phyloP scores from a whole-genome alignment of 2,113 vertebrate genomes.

The Hoplias malabaricus region DNA sequence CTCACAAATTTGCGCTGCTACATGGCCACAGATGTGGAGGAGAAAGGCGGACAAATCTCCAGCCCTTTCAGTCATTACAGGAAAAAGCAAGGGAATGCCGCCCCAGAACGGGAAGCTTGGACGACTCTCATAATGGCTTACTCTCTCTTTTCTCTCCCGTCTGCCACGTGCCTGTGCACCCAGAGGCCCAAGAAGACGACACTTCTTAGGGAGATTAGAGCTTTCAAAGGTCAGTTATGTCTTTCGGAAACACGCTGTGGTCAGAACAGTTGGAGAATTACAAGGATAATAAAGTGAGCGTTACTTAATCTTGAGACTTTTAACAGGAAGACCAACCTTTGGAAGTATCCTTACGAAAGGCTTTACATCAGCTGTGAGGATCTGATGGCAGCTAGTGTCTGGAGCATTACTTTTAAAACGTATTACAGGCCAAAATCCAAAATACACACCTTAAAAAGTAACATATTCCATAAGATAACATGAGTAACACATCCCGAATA shows the following conservation, averaged over 20 bases:
- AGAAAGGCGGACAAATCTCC: constrained; percentile 1
- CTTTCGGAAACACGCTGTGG: neutral
- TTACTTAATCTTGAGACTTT: neutral
- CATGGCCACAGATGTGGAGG: neutral
- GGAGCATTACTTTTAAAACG: too few species aligned
- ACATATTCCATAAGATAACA: too few species aligned
- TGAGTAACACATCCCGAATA: too few species aligned
- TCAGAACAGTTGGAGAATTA: neutral
- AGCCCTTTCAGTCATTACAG: neutral
- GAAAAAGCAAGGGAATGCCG: neutral
- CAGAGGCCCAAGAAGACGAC: neutral
- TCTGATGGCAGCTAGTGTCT: too few species aligned
- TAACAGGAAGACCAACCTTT: too few species aligned
- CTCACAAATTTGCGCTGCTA: neutral
- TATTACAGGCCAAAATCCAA: too few species aligned
- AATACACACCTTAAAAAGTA: too few species aligned
- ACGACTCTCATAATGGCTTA: neutral
- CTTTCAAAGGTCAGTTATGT: constrained; percentile 4
- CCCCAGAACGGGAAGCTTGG: neutral
- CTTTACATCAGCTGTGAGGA: too few species aligned
- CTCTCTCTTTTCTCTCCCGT: neutral
- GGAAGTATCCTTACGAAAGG: too few species aligned
- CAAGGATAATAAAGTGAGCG: neutral
- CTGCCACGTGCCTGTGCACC: neutral
- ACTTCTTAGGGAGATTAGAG: constrained; percentile 1